Percentiles rank a stretch among this genome's conserved stretches.
phyloP scores from a whole-genome alignment of 2,113 vertebrate genomes.

The Amblyornis subalaris region DNA sequence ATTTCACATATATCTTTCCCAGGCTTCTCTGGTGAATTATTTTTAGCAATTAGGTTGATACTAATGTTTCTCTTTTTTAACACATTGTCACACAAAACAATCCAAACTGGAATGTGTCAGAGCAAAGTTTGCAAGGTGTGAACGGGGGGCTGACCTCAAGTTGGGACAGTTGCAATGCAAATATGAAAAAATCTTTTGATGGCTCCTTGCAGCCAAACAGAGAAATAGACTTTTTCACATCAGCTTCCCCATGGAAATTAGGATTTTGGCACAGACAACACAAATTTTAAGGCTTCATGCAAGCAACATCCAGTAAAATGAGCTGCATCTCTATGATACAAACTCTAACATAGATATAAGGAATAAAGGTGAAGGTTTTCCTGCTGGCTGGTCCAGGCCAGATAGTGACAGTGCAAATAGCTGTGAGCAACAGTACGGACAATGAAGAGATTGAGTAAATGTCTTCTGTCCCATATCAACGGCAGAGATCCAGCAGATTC shows the following conservation, averaged over 20 bases:
- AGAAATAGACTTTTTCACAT: background rate
- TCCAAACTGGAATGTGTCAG: background rate
- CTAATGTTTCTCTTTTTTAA: background rate
- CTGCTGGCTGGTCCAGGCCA: background rate
- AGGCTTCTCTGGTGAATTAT: background rate
- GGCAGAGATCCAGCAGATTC: background rate
- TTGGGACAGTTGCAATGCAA: background rate
- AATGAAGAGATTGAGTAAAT: background rate
- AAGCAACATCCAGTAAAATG: background rate
- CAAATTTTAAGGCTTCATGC: background rate
- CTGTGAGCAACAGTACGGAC: background rate
- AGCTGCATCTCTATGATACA: background rate
- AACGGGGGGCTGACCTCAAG: background rate
- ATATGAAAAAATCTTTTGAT: background rate
- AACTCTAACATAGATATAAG: background rate
- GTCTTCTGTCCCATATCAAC: background rate
- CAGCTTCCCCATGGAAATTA: background rate
- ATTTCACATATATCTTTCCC: background rate
- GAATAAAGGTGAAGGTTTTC: background rate
- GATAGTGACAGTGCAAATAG: fast-evolving
- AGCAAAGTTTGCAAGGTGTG: background rate
- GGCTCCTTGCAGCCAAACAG: background rate
- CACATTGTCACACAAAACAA: background rate
- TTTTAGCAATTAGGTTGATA: background rate
- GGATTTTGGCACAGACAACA: background rate